Percentiles rank a stretch among this genome's conserved stretches.
These are phyloP conservation scores for Linnaemya tessellans DNA, from an alignment of 2,888 invertebrate genomes.

Conservation along the genomic window DNA sequence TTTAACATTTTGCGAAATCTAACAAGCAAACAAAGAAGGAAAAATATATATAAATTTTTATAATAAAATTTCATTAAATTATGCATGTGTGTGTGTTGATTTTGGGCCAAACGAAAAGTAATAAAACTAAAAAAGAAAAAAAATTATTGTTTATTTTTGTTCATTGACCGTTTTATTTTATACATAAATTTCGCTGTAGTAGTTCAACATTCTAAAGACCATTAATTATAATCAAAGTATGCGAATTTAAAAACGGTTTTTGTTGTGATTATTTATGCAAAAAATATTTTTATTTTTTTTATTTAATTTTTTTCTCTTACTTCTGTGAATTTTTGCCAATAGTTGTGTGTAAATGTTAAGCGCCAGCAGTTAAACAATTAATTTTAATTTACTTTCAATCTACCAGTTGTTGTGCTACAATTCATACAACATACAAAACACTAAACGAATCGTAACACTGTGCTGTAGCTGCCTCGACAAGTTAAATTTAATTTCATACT, in stretches of 20 bases:
- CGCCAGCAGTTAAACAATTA: constrained; percentile 17
- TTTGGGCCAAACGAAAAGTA: constrained; percentile 23
- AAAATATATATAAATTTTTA: constrained; percentile 21
- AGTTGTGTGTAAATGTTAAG: neutral
- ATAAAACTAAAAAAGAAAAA: constrained; percentile 4
- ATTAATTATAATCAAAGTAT: constrained; percentile 7
- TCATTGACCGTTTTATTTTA: constrained; percentile 52
- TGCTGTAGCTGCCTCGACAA: constrained; percentile 2
- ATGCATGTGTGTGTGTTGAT: neutral
- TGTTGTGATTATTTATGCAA: neutral
- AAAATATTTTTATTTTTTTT: neutral
- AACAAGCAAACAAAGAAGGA: neutral
- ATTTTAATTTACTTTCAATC: neutral
- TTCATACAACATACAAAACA: neutral
- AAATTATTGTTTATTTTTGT: constrained; percentile 38
- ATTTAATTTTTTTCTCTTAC: neutral
- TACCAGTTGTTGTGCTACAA: too few relatives aligned
- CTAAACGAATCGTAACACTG: constrained; percentile 4
- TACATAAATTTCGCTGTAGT: neutral
- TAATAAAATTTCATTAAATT: constrained; percentile 31
- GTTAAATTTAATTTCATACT: constrained; percentile 2
- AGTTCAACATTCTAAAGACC: neutral
- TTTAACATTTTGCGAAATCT: neutral
- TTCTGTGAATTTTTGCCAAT: neutral
- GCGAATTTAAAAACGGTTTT: neutral